These are phyloP conservation scores for Silurus lanzhouensis DNA, from an alignment of 2,797 vertebrate species.

Conservation along the genomic window DNA sequence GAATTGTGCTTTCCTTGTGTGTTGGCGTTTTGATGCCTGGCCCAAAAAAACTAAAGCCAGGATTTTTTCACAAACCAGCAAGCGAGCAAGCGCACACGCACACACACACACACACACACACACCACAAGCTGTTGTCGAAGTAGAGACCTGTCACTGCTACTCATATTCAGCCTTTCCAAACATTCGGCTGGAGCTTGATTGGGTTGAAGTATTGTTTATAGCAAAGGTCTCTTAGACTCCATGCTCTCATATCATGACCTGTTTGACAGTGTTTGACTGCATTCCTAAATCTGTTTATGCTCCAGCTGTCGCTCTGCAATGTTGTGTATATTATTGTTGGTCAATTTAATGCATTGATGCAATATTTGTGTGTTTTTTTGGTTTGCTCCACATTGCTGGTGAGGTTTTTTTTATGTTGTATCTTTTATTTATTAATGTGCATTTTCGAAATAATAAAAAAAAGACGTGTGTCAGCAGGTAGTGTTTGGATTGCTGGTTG, in stretches of 20 bases:
- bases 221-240: slow-evolving; percentile 26
- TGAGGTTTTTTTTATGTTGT: background rate
- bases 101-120: background rate
- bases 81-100: background rate
- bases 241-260: slow-evolving; percentile 19
- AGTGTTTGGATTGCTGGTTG: background rate
- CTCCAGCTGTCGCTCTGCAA: slow-evolving; percentile 24
- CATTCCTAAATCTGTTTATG: slow-evolving; percentile 32
- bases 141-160: slow-evolving; percentile 22
- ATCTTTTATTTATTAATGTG: background rate
- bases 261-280: slow-evolving; percentile 25
- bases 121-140: slow-evolving; percentile 16
- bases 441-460: background rate
- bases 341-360: slow-evolving; percentile 7
- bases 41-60: slow-evolving; percentile 29
- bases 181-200: slow-evolving; percentile 45
- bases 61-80: slow-evolving; percentile 29
- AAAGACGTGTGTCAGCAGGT: background rate
- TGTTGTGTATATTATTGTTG: slow-evolving; percentile 19
- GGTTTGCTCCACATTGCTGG: background rate
- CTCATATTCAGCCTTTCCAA: slow-evolving; percentile 30
- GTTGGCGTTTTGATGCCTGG: slow-evolving; percentile 34
- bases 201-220: slow-evolving; percentile 32
- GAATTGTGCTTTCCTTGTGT: slow-evolving; percentile 37
- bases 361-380: background rate